Base-by-base conservation (phyloP, 2,888 invertebrate genomes). In the Drosophila demipolita region DNA sequence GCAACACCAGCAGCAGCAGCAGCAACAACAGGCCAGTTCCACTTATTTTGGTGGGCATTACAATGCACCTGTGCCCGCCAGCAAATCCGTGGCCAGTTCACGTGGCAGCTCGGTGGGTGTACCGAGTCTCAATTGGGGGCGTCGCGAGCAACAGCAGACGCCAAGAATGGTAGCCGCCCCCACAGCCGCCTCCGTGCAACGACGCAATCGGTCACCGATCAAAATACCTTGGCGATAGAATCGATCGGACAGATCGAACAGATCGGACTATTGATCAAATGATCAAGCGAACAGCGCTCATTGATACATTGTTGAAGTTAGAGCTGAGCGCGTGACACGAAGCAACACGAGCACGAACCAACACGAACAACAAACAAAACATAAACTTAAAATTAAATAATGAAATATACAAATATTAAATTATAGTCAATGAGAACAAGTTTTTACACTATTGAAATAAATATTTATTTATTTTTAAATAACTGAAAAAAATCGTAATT, bases 151-250 rank as follows among this genome's bases (percentile, higher is more conserved):
- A 17, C 83, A 74, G 54, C 58, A 75, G 57, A 29, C 73, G 67
- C 75, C 82, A 35, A 63, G 82, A 57, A 65, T 82, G 61, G 17
- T 73, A 58, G 58, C 38, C 78, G 67, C 81, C 64, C 78, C 85
- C 82, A 67, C 82, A 45, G 70, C 83, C 38, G 68, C 82, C 52
- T 78, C 83, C 38, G 67, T 75, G 59, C 88, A 87, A 73, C 90
- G 93, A 58, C 93, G 92, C 78, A 91, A 92, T 71, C 91, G 92
- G 73, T 93, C 92, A 54, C 93, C 93, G 74, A 92, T 91, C 80
- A 93, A 93, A 82, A 87, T 91, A 70, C 92, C 92, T 50, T 92
- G 92, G 92, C 88, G 93, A 71, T 92, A 92, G 90, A 71, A 71
- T 73, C 80, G 54, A 59, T 36, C 42, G 52, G 3, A 45, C 76